Conservation (phyloP, 2,113 vertebrate genomes). For the Aegypius monachus region DNA sequence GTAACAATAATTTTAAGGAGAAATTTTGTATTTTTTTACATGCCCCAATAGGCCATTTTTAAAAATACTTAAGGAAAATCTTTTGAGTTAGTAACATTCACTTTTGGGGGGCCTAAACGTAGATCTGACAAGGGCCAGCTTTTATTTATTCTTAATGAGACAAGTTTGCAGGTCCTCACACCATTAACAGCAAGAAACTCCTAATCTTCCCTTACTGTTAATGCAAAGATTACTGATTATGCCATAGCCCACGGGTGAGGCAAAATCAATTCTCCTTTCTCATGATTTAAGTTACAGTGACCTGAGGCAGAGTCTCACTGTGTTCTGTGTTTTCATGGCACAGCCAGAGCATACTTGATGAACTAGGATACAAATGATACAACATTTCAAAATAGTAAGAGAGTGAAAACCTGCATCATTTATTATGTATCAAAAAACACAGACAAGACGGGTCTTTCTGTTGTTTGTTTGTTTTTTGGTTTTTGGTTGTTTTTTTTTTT, state of each 20-base stretch:
- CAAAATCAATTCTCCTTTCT: not conserved
- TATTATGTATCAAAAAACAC: not conserved
- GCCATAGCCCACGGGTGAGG: not conserved
- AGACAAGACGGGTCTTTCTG: not conserved
- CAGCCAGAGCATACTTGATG: not conserved
- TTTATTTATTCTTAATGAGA: not conserved
- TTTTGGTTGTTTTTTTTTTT: no score
- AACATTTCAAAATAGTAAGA: not conserved
- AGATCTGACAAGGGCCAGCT: not conserved
- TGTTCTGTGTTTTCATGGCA: not conserved
- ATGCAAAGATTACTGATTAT: not conserved
- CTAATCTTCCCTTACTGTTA: not conserved
- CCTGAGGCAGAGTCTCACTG: not conserved
- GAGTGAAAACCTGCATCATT: not conserved
- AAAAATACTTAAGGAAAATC: not conserved
- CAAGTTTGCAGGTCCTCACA: not conserved
- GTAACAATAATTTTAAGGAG: not conserved
- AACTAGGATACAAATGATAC: not conserved
- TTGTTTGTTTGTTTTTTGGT: no score
- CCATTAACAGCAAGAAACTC: not conserved
- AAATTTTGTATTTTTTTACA: not conserved
- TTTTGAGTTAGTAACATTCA: not conserved
- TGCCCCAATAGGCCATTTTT: not conserved
- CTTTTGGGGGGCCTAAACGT: not conserved
- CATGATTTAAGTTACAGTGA: not conserved